These are phyloP conservation scores for Luperina nickerlii DNA, from an alignment of 2,888 invertebrate species.

Conservation along the genomic window DNA sequence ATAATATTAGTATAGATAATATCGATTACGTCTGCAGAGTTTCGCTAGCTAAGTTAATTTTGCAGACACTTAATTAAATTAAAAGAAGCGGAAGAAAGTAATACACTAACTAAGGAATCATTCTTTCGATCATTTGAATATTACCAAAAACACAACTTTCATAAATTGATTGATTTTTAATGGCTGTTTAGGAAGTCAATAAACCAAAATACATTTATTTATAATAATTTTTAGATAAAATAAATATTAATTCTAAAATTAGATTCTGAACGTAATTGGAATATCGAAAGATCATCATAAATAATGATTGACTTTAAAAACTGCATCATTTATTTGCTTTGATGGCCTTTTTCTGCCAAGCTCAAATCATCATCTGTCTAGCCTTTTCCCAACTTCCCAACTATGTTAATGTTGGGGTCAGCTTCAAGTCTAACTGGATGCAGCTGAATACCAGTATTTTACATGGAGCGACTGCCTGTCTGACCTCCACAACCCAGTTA, in stretches of 20 bases:
- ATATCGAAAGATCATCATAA: conserved; percentile 21
- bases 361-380: neutral
- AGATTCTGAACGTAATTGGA: neutral
- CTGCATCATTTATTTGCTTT: neutral
- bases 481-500: no score
- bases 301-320: conserved; percentile 23
- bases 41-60: neutral
- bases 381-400: no score
- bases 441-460: no score
- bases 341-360: neutral
- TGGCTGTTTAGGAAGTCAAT: neutral
- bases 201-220: neutral
- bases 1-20: no score
- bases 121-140: neutral
- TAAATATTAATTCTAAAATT: neutral
- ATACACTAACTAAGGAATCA: neutral
- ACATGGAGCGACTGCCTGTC: no score
- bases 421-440: no score
- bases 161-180: conserved; percentile 12
- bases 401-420: no score
- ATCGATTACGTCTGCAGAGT: no score
- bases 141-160: conserved; percentile 1
- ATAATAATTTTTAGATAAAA: conserved; percentile 1
- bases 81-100: neutral
- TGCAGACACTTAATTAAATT: neutral